Evolutionary conservation across 2,888 invertebrate species (phyloP), one percentile per base, ranked within the genome.

Genomic region (Cylloceria caligata): DNA sequence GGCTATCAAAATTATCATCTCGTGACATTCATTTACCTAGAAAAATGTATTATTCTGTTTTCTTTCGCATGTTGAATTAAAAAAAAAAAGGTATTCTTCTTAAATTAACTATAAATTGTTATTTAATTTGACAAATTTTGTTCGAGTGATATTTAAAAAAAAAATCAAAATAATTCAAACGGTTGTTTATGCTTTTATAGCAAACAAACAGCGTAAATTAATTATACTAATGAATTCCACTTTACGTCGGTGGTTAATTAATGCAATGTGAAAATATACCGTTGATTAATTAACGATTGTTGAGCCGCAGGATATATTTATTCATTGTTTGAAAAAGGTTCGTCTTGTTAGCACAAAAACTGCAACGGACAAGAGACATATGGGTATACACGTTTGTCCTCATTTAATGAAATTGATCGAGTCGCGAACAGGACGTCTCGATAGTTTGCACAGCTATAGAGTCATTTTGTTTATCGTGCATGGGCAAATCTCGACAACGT

Each of bases 261-360:
- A 62, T 62, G 21, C 49, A 19, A 5, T 68, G 67, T 68, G 67
- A 52, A 68, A 64, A 49, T 47, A 30, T 47, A 30, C 49, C 67
- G 13, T 68, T 34, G 13, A 52, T 21, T 36, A 52, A 49, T 68
- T 27, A 68, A 68, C 21, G 49, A 68, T 34, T 68, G 49, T 16
- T 16, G 19, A 21, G 49, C 0, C 19, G 9, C 34, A n/a, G 6
- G 16, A n/a, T 6, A 0, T 30, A n/a, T 57, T 57, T 60, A 13
- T 19, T 36, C 19, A 62, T 16, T 19, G 62, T 13, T 62, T 57
- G 6, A 27, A 57, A 30, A 27, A 30, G 30, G 16, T 16, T 57
- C n/a, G 30, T 30, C 30, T n/a, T 11, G 62, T 19, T 36, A 21
- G 9, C 36, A 39, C 21, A 62, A 39, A 62, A 34, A 39, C 2